phyloP scores from a whole-genome alignment of 2,888 invertebrate genomes.

The Andrena dorsata region DNA sequence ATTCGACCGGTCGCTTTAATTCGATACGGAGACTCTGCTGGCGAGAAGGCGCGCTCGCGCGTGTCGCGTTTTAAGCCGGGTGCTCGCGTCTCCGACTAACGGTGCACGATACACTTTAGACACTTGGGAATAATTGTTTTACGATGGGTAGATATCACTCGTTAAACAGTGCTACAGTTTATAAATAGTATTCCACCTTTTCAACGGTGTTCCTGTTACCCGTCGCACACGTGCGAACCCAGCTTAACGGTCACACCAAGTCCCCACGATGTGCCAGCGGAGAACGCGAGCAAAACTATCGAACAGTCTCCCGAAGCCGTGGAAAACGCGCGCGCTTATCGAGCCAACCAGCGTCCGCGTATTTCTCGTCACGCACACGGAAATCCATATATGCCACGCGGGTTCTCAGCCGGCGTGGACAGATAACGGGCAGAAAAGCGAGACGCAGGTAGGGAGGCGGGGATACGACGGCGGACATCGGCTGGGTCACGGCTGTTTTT shows the following conservation, averaged over 20 bases:
- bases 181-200: too few species aligned
- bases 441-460: background rate
- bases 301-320: background rate
- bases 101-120: background rate
- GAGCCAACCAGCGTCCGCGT: background rate
- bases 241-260: too few species aligned
- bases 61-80: background rate
- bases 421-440: too few species aligned
- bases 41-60: conserved; percentile 18
- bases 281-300: background rate
- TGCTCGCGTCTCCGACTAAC: background rate
- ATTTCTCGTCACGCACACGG: background rate
- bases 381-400: background rate
- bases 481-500: conserved; percentile 9
- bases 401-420: background rate
- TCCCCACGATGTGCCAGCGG: background rate
- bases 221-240: too few species aligned
- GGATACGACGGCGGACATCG: background rate
- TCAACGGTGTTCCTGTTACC: too few species aligned
- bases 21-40: conserved; percentile 40
- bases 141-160: too few species aligned
- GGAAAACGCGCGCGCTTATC: conserved; percentile 4
- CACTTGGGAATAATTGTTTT: background rate
- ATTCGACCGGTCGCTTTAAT: conserved; percentile 63
- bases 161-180: too few species aligned